These are phyloP conservation scores for Enteromius thamalakanensis DNA, from an alignment of 2,797 vertebrate species.

Conservation along the genomic window DNA sequence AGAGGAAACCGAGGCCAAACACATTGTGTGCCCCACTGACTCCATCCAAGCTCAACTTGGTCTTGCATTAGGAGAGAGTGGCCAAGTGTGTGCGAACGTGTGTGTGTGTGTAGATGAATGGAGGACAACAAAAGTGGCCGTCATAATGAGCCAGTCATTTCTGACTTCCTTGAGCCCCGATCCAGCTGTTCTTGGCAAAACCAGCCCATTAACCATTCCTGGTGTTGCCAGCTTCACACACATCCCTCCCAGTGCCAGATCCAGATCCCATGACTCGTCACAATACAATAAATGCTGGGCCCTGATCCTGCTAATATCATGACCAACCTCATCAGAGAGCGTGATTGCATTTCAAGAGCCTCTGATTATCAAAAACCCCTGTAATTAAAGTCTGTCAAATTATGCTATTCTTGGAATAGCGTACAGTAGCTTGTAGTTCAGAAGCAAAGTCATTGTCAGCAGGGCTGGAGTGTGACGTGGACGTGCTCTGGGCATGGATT, in stretches of 20 bases:
- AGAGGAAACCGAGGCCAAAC: conserved; percentile 42
- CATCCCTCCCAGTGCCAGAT: conserved; percentile 49
- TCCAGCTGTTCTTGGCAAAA: conserved; percentile 39
- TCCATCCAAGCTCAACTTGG: conserved; percentile 7
- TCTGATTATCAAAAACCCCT: conserved; percentile 19
- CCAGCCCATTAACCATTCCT: conserved; percentile 33
- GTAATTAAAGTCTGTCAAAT: conserved; percentile 29
- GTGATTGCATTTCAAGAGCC: conserved; percentile 32
- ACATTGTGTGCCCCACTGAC: conserved; percentile 26
- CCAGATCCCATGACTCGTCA: conserved; percentile 54
- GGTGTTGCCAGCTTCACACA: conserved; percentile 43
- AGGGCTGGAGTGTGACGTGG: neutral
- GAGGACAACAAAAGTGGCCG: conserved; percentile 27
- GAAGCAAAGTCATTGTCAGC: neutral
- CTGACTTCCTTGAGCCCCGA: conserved; percentile 3
- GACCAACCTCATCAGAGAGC: conserved; percentile 28
- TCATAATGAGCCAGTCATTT: conserved; percentile 47
- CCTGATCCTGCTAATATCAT: conserved; percentile 10
- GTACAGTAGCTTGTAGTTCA: neutral
- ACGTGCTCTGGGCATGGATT: neutral
- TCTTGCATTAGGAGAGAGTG: conserved; percentile 14
- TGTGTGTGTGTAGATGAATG: conserved; percentile 32
- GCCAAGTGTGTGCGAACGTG: conserved; percentile 2
- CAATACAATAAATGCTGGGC: conserved; percentile 64
- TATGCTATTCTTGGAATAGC: neutral